Percentiles rank a stretch among this genome's conserved stretches.
These are phyloP conservation scores for Miichthys miiuy DNA, from an alignment of 2,797 vertebrate species.

Conservation along the genomic window DNA sequence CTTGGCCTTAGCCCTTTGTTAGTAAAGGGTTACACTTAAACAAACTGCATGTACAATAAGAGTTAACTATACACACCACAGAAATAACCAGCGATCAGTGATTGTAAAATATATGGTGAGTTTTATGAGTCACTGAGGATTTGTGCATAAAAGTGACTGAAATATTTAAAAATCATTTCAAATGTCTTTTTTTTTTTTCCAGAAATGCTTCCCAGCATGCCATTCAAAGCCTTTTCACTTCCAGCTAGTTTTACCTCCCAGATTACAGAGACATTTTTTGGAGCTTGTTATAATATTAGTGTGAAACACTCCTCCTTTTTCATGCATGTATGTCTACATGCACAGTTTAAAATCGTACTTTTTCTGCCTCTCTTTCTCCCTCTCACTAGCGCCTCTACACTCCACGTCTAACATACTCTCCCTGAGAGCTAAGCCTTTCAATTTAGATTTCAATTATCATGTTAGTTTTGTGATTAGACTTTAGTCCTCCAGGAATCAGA, in stretches of 20 bases:
- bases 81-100: not conserved
- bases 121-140: not conserved
- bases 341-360: conserved; percentile 49
- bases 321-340: conserved; percentile 12
- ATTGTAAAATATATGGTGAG: not conserved
- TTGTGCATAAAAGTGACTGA: not conserved
- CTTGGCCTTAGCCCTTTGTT: not conserved
- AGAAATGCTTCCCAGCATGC: not conserved
- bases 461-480: conserved; percentile 90
- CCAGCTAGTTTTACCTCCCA: conserved; percentile 2
- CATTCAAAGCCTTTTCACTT: not conserved
- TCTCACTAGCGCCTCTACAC: conserved; percentile 59
- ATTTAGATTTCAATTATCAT: conserved; percentile 91
- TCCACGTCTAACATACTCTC: conserved; percentile 77
- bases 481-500: conserved; percentile 89
- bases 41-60: not conserved
- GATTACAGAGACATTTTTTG: conserved; percentile 6
- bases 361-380: conserved; percentile 40
- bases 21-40: not conserved
- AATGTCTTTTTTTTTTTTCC: conserved; percentile 1
- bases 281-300: conserved; percentile 16
- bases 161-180: conserved; percentile 8
- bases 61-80: not conserved
- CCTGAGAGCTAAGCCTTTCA: conserved; percentile 85
- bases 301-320: conserved; percentile 9